A percentile compares a stretch with the other conserved stretches of the same genome.
These are phyloP conservation scores for Apolygus lucorum DNA, from an alignment of 1,140 invertebrate species.

Conservation along the genomic window DNA sequence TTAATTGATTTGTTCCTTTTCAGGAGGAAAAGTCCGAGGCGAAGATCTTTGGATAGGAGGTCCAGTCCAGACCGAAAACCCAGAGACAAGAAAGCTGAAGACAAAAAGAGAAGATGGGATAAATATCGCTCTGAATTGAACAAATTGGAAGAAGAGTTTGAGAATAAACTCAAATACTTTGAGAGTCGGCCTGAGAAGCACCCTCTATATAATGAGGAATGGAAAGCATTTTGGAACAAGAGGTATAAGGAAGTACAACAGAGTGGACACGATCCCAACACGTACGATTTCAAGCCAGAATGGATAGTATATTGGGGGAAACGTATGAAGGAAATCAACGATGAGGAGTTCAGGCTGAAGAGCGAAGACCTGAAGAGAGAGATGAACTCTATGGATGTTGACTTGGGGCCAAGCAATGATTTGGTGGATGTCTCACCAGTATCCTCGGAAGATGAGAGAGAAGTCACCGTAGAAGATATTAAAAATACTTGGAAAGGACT, in stretches of 20 bases:
- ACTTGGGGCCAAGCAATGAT: not conserved
- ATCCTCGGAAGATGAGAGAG: slow-evolving; percentile 27
- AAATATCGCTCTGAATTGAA: slow-evolving; percentile 29
- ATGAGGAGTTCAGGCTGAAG: slow-evolving; percentile 50
- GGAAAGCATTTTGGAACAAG: slow-evolving; percentile 76
- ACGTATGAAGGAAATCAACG: slow-evolving; percentile 64
- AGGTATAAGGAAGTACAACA: slow-evolving; percentile 62
- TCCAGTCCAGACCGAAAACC: slow-evolving; percentile 1
- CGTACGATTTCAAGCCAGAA: slow-evolving; percentile 75
- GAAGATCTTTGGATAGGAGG: no score
- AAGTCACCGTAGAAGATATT: slow-evolving; percentile 34
- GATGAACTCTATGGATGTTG: slow-evolving; percentile 34
- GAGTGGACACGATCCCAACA: slow-evolving; percentile 54
- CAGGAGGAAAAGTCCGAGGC: no score
- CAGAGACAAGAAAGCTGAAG: not conserved
- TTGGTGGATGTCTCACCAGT: slow-evolving; percentile 27
- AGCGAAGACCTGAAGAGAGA: slow-evolving; percentile 49
- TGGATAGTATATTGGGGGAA: slow-evolving; percentile 77
- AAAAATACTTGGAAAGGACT: slow-evolving; percentile 36
- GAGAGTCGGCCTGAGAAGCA: slow-evolving; percentile 78
- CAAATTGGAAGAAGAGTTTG: slow-evolving; percentile 44
- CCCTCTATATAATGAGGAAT: slow-evolving; percentile 72
- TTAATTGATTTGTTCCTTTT: no score
- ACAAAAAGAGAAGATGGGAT: not conserved
- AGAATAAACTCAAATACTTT: slow-evolving; percentile 55